Conservation (phyloP, 2,113 vertebrate species). For the Pholis gunnellus region DNA sequence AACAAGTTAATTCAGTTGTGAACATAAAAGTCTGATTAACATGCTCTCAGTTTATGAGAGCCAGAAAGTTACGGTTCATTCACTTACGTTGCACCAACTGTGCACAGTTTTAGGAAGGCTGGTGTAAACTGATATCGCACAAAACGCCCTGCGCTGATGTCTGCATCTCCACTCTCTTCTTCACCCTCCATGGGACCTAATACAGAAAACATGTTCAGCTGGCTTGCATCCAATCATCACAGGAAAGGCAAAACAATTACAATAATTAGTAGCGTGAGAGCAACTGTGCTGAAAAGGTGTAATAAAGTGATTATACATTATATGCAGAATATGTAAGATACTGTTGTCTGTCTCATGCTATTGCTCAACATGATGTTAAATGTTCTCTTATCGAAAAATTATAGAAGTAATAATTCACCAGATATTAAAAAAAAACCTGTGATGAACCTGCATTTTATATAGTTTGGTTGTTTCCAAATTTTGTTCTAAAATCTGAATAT, state of each 20-base stretch:
- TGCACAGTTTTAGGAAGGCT: slow-evolving; percentile 93
- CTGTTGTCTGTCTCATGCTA: not conserved
- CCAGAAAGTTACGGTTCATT: not conserved
- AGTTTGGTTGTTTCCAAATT: too few species aligned
- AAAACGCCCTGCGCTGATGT: slow-evolving; percentile 92
- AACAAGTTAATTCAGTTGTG: not conserved
- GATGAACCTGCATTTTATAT: not conserved
- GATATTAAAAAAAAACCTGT: not conserved
- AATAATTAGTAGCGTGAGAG: not conserved
- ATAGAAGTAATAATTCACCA: not conserved
- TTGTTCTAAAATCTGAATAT: not conserved
- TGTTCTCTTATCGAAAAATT: not conserved
- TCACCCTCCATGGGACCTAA: slow-evolving; percentile 87
- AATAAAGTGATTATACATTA: not conserved
- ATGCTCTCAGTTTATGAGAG: not conserved
- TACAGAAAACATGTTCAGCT: slow-evolving; percentile 37
- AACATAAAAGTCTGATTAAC: not conserved
- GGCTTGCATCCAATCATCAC: not conserved
- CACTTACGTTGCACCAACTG: slow-evolving; percentile 97
- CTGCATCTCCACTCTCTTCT: slow-evolving; percentile 87
- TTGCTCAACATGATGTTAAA: not conserved
- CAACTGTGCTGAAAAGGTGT: not conserved
- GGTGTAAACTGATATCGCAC: slow-evolving; percentile 99
- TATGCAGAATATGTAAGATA: not conserved
- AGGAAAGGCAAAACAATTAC: not conserved